phyloP scores from a whole-genome alignment of 2,113 vertebrate genomes.

The Pagrus major region DNA sequence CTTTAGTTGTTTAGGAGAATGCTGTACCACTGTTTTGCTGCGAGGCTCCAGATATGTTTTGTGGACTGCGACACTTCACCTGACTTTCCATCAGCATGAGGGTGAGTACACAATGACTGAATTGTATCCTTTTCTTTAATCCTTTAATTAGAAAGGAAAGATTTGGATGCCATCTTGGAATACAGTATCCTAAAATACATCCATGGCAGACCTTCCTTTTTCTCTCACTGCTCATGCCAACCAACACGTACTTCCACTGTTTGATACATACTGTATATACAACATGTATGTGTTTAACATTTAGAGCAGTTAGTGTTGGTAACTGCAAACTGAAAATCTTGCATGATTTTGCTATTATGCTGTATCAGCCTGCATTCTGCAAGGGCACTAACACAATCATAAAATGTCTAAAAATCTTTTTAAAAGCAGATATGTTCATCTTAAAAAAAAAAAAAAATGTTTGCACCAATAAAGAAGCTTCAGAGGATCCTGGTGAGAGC shows the following conservation, averaged over 20 bases:
- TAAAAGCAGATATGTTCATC: background rate
- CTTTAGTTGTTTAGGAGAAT: too few relatives aligned
- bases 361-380: background rate
- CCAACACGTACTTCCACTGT: background rate
- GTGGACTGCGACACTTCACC: too few relatives aligned
- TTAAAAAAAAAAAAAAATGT: background rate
- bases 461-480: background rate
- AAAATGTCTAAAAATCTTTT: background rate
- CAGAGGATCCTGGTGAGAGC: constrained; percentile 11
- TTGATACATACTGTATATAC: background rate
- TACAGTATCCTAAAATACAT: background rate
- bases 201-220: background rate
- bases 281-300: background rate
- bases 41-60: too few relatives aligned
- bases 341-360: background rate
- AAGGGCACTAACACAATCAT: background rate
- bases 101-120: too few relatives aligned
- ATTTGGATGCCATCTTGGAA: background rate
- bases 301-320: background rate
- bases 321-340: background rate
- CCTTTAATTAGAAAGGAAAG: too few relatives aligned
- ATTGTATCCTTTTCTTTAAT: too few relatives aligned
- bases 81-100: too few relatives aligned
- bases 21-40: too few relatives aligned
- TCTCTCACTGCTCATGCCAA: background rate